phyloP scores from a whole-genome alignment of 2,797 vertebrate species.

The Astyanax mexicanus region DNA sequence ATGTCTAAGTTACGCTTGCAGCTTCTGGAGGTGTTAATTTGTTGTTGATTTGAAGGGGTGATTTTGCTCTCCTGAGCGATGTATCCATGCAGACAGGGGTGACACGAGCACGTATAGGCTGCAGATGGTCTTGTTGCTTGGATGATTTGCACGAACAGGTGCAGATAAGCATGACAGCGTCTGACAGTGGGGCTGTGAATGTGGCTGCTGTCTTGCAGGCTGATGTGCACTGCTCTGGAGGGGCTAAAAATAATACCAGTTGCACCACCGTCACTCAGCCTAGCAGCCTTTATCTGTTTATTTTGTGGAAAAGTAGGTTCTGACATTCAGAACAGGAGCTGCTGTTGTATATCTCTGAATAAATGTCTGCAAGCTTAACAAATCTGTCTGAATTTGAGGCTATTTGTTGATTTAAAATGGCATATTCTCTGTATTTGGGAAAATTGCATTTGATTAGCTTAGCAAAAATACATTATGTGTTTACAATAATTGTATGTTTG shows the following conservation, averaged over 20 bases:
- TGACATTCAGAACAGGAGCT: not conserved
- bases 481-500: too few relatives aligned
- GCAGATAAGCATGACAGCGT: slow-evolving; percentile 31
- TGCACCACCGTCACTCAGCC: slow-evolving; percentile 26
- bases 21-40: not conserved
- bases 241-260: slow-evolving; percentile 50
- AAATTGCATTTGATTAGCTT: not conserved
- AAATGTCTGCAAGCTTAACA: not conserved
- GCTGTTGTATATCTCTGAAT: not conserved
- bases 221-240: slow-evolving; percentile 23
- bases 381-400: not conserved
- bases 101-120: not conserved
- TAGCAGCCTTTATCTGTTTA: not conserved
- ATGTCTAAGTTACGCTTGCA: too few relatives aligned
- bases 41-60: not conserved
- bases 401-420: not conserved
- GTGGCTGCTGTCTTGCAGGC: not conserved
- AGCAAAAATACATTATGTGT: too few relatives aligned
- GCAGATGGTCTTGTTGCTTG: slow-evolving; percentile 15
- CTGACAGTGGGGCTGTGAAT: slow-evolving; percentile 24
- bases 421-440: not conserved
- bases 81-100: not conserved
- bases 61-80: not conserved
- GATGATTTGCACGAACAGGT: slow-evolving; percentile 47
- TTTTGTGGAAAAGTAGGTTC: not conserved